Conservation (phyloP, 1,140 invertebrate genomes). For the Ptiloglossa arizonensis region DNA sequence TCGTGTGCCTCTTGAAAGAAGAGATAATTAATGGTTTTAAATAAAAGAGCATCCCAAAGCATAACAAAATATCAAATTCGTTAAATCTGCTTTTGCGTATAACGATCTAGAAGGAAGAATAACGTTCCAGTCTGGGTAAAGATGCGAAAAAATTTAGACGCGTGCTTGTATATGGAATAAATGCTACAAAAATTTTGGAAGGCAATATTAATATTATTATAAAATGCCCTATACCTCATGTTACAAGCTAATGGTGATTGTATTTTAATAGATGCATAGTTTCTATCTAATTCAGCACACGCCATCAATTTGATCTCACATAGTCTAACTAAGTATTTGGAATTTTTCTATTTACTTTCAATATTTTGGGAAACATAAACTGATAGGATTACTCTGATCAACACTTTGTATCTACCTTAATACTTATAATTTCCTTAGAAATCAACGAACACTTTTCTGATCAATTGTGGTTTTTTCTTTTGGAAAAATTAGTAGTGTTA, state of each 20-base stretch:
- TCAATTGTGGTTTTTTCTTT: slow-evolving; percentile 45
- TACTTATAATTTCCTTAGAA: slow-evolving; percentile 65
- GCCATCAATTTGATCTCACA: slow-evolving; percentile 64
- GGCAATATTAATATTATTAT: slow-evolving; percentile 73
- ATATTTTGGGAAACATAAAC: slow-evolving; percentile 56
- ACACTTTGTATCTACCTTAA: slow-evolving; percentile 68
- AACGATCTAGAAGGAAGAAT: slow-evolving; percentile 71
- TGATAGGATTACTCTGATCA: slow-evolving; percentile 29
- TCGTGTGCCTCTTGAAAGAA: slow-evolving; percentile 57
- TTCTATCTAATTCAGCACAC: slow-evolving; percentile 71
- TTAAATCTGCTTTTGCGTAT: slow-evolving; percentile 65
- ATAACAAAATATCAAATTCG: slow-evolving; percentile 58
- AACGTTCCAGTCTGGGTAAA: slow-evolving; percentile 59
- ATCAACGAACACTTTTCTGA: slow-evolving; percentile 58
- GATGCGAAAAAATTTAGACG: slow-evolving; percentile 62
- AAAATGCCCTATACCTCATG: slow-evolving; percentile 73
- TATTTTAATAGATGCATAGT: slow-evolving; percentile 71
- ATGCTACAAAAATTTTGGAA: slow-evolving; percentile 74
- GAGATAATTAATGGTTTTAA: slow-evolving; percentile 51
- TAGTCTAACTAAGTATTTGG: slow-evolving; percentile 66
- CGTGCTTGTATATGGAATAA: slow-evolving; percentile 62
- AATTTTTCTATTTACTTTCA: slow-evolving; percentile 64
- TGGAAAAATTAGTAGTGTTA: slow-evolving; percentile 45
- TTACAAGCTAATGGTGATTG: slow-evolving; percentile 75
- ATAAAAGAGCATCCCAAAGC: slow-evolving; percentile 47